Evolutionary conservation across 2,113 vertebrate species (phyloP).

Genomic region (Corythaixoides concolor): DNA sequence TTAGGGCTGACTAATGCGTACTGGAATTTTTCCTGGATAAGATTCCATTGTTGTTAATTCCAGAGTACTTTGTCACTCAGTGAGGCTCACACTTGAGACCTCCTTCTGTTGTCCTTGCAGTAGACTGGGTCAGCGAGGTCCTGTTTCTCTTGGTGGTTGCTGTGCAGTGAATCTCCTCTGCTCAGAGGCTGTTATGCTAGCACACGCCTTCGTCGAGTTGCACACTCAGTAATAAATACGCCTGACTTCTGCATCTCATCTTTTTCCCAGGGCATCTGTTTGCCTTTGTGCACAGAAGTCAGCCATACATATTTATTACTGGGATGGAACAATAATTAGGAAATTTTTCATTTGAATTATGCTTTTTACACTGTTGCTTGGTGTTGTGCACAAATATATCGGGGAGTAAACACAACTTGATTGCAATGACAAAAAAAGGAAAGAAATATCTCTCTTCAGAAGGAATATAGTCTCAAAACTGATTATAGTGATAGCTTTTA

Average conservation of each 20-base stretch:
- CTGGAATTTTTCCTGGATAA: not conserved
- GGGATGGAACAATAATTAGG: constrained; percentile 18
- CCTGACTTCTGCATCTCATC: constrained; percentile 4
- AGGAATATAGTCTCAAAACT: not conserved
- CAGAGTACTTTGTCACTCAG: not conserved
- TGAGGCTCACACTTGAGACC: not conserved
- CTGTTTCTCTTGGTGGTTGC: not conserved
- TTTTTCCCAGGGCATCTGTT: not conserved
- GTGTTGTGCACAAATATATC: not conserved
- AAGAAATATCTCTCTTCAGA: not conserved
- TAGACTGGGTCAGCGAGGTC: not conserved
- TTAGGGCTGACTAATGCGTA: not conserved
- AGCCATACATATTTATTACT: constrained; percentile 19
- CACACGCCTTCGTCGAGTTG: rapidly evolving
- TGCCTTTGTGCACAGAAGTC: not conserved
- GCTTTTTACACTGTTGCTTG: not conserved
- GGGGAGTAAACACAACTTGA: not conserved
- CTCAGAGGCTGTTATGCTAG: not conserved
- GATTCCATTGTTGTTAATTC: not conserved
- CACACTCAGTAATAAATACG: not conserved
- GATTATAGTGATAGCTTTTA: constrained; percentile 18
- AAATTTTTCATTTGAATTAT: not conserved
- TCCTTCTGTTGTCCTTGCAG: not conserved
- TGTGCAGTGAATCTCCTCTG: not conserved
- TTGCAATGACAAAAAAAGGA: not conserved